Conservation (phyloP, 2,797 vertebrate species). For the Onychomys leucogaster region DNA sequence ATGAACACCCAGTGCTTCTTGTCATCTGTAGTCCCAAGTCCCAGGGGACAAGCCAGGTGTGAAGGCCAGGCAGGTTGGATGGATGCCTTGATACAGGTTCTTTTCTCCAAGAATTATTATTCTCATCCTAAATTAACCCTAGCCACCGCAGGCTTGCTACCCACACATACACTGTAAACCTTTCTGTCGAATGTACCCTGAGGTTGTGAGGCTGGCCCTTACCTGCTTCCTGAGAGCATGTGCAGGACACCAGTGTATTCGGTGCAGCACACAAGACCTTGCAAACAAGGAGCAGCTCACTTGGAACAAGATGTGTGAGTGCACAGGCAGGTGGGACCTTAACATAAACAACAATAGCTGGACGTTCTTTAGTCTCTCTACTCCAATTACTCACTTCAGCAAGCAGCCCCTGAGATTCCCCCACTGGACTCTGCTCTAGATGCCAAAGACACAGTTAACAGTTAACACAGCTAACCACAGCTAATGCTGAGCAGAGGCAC, state of each 20-base stretch:
- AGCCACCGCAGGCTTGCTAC: not conserved
- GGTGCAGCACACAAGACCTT: not conserved
- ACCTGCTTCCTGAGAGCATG: not conserved
- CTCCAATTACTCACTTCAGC: not conserved
- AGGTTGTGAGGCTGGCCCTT: too few species aligned
- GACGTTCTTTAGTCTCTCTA: not conserved
- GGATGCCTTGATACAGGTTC: not conserved
- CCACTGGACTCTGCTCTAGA: not conserved
- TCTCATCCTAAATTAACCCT: conserved; percentile 22
- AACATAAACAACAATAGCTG: not conserved
- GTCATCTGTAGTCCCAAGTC: not conserved
- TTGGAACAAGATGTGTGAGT: not conserved
- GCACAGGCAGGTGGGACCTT: not conserved
- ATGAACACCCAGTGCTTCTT: not conserved
- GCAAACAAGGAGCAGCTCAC: not conserved
- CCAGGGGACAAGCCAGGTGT: not conserved
- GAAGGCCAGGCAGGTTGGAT: not conserved
- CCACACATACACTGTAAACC: not conserved
- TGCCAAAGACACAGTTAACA: not conserved
- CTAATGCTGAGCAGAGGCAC: not conserved
- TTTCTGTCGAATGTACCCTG: not conserved
- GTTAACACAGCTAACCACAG: not conserved
- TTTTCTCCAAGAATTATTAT: conserved; percentile 1
- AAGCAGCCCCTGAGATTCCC: not conserved
- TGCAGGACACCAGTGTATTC: not conserved